Conservation (phyloP, 2,888 invertebrate species). For the Ametastegia equiseti region DNA sequence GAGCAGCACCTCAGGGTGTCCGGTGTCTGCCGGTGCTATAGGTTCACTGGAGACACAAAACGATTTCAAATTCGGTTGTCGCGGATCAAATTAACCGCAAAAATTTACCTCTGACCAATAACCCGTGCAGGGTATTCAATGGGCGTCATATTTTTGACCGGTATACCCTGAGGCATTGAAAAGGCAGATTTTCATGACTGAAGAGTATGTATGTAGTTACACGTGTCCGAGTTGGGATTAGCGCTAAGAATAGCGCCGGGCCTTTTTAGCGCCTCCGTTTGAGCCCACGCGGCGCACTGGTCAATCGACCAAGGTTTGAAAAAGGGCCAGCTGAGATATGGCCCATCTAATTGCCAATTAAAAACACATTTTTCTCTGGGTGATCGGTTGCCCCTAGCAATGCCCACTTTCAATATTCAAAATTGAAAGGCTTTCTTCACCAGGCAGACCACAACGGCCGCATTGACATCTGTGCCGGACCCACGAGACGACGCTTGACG, state of each 20-base stretch:
- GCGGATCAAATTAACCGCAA: slow-evolving; percentile 43
- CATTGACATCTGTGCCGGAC: slow-evolving; percentile 26
- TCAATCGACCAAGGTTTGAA: slow-evolving; percentile 51
- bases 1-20: background rate
- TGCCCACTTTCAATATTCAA: slow-evolving; percentile 39
- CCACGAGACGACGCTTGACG: slow-evolving; percentile 13
- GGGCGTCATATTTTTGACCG: slow-evolving; percentile 7
- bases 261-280: slow-evolving; percentile 58
- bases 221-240: slow-evolving; percentile 62
- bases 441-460: background rate
- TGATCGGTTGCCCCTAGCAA: slow-evolving; percentile 34
- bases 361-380: slow-evolving; percentile 68
- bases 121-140: background rate
- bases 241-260: slow-evolving; percentile 58
- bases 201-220: slow-evolving; percentile 43
- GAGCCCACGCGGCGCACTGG: slow-evolving; percentile 49
- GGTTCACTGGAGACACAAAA: background rate
- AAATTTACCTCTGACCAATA: slow-evolving; percentile 8
- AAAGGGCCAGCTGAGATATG: slow-evolving; percentile 69
- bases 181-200: slow-evolving; percentile 8
- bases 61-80: slow-evolving; percentile 30
- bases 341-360: slow-evolving; percentile 75
- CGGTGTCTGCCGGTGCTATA: background rate
- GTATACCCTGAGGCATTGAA: background rate
- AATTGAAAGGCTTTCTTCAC: slow-evolving; percentile 37